Base-by-base conservation (phyloP, 2,797 vertebrate species). In the Enteromius afrohamiltoni region DNA sequence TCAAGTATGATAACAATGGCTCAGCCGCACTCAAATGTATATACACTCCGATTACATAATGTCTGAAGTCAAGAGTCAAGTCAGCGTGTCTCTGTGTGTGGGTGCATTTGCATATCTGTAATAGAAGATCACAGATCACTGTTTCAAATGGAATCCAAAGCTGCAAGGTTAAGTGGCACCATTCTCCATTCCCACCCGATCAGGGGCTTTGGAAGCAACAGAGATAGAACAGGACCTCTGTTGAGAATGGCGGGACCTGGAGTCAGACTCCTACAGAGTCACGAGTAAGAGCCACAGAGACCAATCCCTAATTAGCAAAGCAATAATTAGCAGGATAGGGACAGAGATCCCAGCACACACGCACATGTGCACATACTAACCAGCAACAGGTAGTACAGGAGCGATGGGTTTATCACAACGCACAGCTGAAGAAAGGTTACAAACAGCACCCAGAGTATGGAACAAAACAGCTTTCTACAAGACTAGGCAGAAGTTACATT, bases 261-360 rank as follows among this genome's bases (percentile, higher is more conserved):
- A 76, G 34, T 31, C 34, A 19, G 19, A 77, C 31, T 51, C 58
- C 67, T 55, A 74, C 55, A 65, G 55, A 26, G 84, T 73, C 84
- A 82, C 23, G n/a, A 80, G 67, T 51, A 53, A 67, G 29, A 67
- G 58, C 9, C 53, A 67, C 53, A 40, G 34, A 34, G 26, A 45
- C 80, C 80, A 80, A 83, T 82, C 76, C 70, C 70, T 79, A 40
- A 85, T 83, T 83, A 85, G 45, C 62, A 73, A 23, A 17, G 19
- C 68, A 31, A 78, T 26, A 64, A 82, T 80, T 31, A 64, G 55
- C 67, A 65, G 55, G 53, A 51, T 21, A 34, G 21, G 21, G 62
- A 77, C 1, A 14, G 45, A 64, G 58, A 71, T 65, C 47, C n/a
- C 7, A 6, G 49, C 19, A 23, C 8, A 31, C 45, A 23, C 26